phyloP scores from a whole-genome alignment of 2,888 invertebrate genomes.

The Nezara viridula region DNA sequence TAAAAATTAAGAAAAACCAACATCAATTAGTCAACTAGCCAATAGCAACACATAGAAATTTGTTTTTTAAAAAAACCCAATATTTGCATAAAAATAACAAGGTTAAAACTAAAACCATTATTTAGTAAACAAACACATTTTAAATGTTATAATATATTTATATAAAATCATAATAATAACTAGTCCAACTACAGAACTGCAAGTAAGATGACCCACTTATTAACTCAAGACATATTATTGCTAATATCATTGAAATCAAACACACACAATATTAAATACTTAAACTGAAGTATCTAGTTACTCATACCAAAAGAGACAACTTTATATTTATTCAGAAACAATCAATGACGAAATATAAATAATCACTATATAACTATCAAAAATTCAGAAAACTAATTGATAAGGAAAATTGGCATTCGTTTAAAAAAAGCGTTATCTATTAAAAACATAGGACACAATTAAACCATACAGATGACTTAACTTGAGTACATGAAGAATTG shows the following conservation, averaged over 20 bases:
- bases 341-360: not conserved
- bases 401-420: not conserved
- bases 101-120: not conserved
- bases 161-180: not conserved
- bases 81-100: too few relatives aligned
- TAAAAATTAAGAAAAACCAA: too few relatives aligned
- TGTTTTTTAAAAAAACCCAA: too few relatives aligned
- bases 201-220: not conserved
- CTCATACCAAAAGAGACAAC: not conserved
- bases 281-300: not conserved
- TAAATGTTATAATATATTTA: not conserved
- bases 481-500: not conserved
- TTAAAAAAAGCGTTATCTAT: not conserved
- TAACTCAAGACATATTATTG: not conserved
- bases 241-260: not conserved
- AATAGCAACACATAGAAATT: not conserved
- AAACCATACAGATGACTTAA: not conserved
- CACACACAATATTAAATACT: not conserved
- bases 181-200: not conserved
- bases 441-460: not conserved
- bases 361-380: not conserved
- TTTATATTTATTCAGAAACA: not conserved
- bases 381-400: not conserved
- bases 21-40: too few relatives aligned
- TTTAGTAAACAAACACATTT: not conserved